Base-by-base conservation (phyloP, 2,113 vertebrate genomes). In the Asarcornis scutulata region DNA sequence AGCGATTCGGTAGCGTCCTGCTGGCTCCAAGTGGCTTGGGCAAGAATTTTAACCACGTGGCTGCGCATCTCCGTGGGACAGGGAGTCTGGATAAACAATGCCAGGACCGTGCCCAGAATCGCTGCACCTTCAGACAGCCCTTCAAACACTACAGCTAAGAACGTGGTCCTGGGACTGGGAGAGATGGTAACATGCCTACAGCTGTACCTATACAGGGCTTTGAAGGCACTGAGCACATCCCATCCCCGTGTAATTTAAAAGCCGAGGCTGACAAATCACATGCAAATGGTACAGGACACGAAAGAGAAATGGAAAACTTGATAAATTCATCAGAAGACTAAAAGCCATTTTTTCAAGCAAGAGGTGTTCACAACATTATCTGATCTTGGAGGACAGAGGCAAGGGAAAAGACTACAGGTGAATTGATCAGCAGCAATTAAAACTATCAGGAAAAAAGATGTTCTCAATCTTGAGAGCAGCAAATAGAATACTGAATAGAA, bases 11-110 rank as follows among this genome's bases (percentile, higher is more conserved):
- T 7, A 8, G 29, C 40, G 29, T 7, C 59, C 7, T 15, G 52
- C 60, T 32, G 5, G 59, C 52, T 36, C 27, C 2, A 27, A 74
- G 84, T 13, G 44, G 26, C 26, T 50, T 38, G 87, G 66, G 56
- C 26, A 53, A 2, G 42, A 75, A 75, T 6, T 56, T 46, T 3
- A 29, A 68, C 44, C 69, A 46, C 7, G 11, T 36, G 29, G 76
- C 36, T 63, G 34, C 25, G 13, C 12, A n/a, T 0, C 10, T 21
- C 15, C 21, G 5, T 0, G 16, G 58, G 36, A 38, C 0, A 0
- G 42, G 34, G 36, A 38, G 22, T 6, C 56, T 34, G 53, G n/a
- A 50, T 13, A 63, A 64, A 52, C 11, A n/a, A 40, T n/a, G 4
- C 36, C 46, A 53, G 62, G 32, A 22, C 4, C 8, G 1, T 4